Evolutionary conservation across 2,888 invertebrate species (phyloP), one percentile per base, ranked within the genome.

Genomic region (Epinotia brunnichana): DNA sequence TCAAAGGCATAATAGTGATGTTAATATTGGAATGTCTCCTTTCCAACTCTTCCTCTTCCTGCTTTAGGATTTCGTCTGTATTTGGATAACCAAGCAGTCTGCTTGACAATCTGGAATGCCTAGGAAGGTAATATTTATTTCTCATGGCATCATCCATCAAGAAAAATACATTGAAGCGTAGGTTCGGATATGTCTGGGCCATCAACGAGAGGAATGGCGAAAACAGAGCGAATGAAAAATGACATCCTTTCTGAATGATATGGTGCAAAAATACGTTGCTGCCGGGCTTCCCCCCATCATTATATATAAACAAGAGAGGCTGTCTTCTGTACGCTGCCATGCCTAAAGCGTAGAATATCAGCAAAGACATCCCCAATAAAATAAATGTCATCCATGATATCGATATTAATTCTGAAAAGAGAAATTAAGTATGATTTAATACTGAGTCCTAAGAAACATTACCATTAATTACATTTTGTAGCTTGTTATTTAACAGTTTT

Each of bases 301-400:
- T 88, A 77, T 82, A 86, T 75, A 84, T 86, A 39, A 87, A 74
- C 1, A 89, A 76, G 4, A 89, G 76, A 7, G 86, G 80, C 66
- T 87, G 87, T 60, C 85, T 85, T 66, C 83, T 80, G 75, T 87
- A 87, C 0, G 85, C 83, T 21, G 86, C 85, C 79, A 90, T 82
- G 1, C 88, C 88, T 60, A 92, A 73, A 9, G 85, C 84, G 74
- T 88, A 91, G 79, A 91, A 87, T 10, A 89, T 83, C 9, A 91
- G 78, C 70, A 89, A 87, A 2, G 88, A 87, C 78, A 91, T 87
- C 41, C 87, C 87, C 17, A 92, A 76, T 24, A 92, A 78, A 72
- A 89, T 86, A 9, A 88, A 76, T 2, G 91, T 87, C 87, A 92
- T 89, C 91, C 92, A 92, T 77, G 90, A 91, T 62, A 88, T 87